A percentile compares a stretch with the other conserved stretches of the same genome.
Evolutionary conservation across 2,797 vertebrate species (phyloP).

Genomic region (Hyperoplus immaculatus): DNA sequence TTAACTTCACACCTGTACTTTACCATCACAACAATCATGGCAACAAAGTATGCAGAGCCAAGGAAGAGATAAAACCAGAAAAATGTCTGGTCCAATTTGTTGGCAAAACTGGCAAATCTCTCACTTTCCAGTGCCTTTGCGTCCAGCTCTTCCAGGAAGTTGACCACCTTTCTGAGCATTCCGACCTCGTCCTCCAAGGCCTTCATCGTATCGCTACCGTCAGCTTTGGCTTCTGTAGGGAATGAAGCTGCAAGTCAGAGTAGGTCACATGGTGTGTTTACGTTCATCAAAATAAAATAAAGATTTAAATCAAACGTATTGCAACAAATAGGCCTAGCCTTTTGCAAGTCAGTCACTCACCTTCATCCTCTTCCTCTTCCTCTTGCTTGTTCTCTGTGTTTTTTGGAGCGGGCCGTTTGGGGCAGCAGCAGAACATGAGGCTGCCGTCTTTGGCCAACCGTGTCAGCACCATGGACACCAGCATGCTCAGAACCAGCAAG

Average conservation of each 20-base stretch:
- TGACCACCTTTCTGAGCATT: constrained; percentile 63
- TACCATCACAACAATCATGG: constrained; percentile 50
- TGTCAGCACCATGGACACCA: constrained; percentile 79
- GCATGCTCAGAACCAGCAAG: constrained; percentile 82
- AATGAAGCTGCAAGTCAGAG: constrained; percentile 6
- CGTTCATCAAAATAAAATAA: neutral
- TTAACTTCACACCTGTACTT: constrained; percentile 56
- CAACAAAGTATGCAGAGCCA: constrained; percentile 47
- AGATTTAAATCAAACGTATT: neutral
- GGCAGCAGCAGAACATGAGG: constrained; percentile 39
- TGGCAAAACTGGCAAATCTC: constrained; percentile 32
- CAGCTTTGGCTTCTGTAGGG: constrained; percentile 54
- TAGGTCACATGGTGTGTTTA: neutral
- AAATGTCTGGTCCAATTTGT: constrained; percentile 72
- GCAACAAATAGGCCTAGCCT: neutral
- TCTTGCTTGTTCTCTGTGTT: neutral
- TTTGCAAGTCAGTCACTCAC: neutral
- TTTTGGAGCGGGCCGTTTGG: neutral
- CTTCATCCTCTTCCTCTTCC: constrained; percentile 57
- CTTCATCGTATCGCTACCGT: constrained; percentile 44
- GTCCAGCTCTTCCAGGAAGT: constrained; percentile 64
- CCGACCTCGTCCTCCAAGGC: constrained; percentile 20
- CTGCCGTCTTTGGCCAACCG: constrained; percentile 69
- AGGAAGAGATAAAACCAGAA: constrained; percentile 71
- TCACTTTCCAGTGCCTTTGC: constrained; percentile 22